A percentile compares a stretch with the other conserved stretches of the same genome.
These are phyloP conservation scores for Tamias sibiricus DNA, from an alignment of 2,113 vertebrate genomes.

Conservation along the genomic window DNA sequence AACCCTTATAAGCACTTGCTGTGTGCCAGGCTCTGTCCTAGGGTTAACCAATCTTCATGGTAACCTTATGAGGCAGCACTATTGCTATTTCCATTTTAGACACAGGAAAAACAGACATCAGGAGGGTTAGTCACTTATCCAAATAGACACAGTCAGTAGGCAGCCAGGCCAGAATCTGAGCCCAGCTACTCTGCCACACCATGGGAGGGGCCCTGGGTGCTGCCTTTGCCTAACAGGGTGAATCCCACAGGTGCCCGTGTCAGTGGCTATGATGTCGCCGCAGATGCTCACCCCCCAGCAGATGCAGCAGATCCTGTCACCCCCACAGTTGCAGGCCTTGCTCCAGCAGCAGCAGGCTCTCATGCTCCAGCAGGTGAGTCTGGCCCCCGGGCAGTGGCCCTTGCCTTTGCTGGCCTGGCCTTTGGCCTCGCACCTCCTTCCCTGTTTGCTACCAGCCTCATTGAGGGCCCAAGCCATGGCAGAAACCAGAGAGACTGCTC, in stretches of 20 bases:
- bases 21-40: not conserved
- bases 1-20: not conserved
- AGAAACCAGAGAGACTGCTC: conserved; percentile 85
- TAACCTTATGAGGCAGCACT: not conserved
- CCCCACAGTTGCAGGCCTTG: conserved; percentile 97
- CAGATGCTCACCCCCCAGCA: conserved; percentile 99
- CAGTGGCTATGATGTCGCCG: conserved; percentile 99
- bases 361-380: conserved; percentile 97
- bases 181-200: fast-evolving
- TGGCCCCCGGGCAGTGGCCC: not conserved
- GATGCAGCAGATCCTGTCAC: conserved; percentile 99
- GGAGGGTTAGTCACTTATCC: not conserved
- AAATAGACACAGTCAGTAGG: not conserved
- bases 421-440: conserved; percentile 41
- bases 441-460: conserved; percentile 83
- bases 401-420: not conserved
- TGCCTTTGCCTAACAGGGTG: not conserved
- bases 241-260: conserved; percentile 93
- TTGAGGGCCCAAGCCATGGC: conserved; percentile 57
- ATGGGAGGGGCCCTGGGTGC: not conserved
- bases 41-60: no score
- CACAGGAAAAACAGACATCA: not conserved
- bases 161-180: not conserved
- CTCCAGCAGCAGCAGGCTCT: conserved; percentile 98
- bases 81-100: not conserved